A percentile compares a stretch with the other conserved stretches of the same genome.
These are phyloP conservation scores for Aurelia aurita complex sp. Pacific DNA, from an alignment of 30 jellyfish, hydroid and myxozoan genomes.

Conservation along the genomic window DNA sequence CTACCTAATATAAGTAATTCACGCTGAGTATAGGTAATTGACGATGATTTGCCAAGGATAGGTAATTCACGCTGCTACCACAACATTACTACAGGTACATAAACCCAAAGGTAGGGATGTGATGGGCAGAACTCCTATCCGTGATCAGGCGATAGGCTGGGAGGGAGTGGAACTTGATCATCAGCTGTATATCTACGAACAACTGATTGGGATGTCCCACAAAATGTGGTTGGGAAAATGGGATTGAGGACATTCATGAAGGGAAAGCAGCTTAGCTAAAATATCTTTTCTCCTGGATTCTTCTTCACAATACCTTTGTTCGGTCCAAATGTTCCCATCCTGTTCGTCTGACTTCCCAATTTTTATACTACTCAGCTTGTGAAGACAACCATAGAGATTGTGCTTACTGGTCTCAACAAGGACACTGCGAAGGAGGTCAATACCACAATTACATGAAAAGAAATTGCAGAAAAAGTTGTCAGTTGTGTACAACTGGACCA, in stretches of 20 bases:
- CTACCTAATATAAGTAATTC: too few relatives aligned
- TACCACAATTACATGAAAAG: not conserved
- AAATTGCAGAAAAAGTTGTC: conserved; percentile 27
- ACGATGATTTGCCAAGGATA: too few relatives aligned
- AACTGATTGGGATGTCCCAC: not conserved
- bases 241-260: not conserved
- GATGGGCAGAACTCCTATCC: too few relatives aligned
- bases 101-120: too few relatives aligned
- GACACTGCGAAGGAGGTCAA: conserved; percentile 5
- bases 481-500: not conserved
- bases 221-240: not conserved
- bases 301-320: too few relatives aligned
- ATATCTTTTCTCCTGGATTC: too few relatives aligned
- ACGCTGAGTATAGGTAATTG: too few relatives aligned
- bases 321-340: too few relatives aligned
- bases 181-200: not conserved
- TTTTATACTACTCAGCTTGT: conserved; percentile 3
- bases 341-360: not conserved
- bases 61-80: too few relatives aligned
- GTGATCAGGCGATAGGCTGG: not conserved
- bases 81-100: too few relatives aligned
- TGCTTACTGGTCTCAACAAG: conserved; percentile 3
- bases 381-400: not conserved
- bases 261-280: too few relatives aligned
- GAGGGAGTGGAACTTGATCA: not conserved